These are phyloP conservation scores for Drosophila pseudotalamancana DNA, from an alignment of 2,888 invertebrate genomes.

Conservation along the genomic window DNA sequence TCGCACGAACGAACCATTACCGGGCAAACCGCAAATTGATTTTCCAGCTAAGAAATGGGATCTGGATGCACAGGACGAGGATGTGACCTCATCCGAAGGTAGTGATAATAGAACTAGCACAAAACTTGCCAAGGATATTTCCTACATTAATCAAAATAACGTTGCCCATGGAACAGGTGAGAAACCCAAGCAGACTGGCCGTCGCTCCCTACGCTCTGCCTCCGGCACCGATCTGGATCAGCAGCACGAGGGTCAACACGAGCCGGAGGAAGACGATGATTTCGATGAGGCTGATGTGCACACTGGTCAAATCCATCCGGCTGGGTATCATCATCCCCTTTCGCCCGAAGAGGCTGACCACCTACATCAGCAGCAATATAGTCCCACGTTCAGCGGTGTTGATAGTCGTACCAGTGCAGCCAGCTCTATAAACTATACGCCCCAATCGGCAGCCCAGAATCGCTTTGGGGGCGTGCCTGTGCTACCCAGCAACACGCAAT, in stretches of 20 bases:
- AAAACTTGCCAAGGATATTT: constrained; percentile 87
- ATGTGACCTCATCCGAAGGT: constrained; percentile 87
- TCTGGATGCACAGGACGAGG: constrained; percentile 88
- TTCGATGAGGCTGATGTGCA: constrained; percentile 67
- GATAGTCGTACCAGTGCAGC: constrained; percentile 82
- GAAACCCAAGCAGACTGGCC: constrained; percentile 86
- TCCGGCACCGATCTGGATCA: constrained; percentile 82
- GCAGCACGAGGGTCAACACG: constrained; percentile 37
- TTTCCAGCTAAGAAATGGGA: constrained; percentile 93
- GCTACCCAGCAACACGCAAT: constrained; percentile 80
- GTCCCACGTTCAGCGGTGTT: constrained; percentile 83
- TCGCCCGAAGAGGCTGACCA: constrained; percentile 77
- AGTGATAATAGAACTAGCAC: constrained; percentile 87
- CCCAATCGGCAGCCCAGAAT: constrained; percentile 72
- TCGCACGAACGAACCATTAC: constrained; percentile 92
- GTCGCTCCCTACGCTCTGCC: constrained; percentile 85
- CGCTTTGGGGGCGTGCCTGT: constrained; percentile 84
- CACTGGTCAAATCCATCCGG: constrained; percentile 66
- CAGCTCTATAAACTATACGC: constrained; percentile 80
- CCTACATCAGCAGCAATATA: constrained; percentile 78
- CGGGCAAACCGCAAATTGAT: constrained; percentile 89
- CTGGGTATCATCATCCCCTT: constrained; percentile 77
- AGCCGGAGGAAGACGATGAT: constrained; percentile 60
- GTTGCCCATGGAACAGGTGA: constrained; percentile 82
- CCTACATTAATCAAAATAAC: constrained; percentile 85